Percentiles rank a stretch among this genome's conserved stretches.
phyloP scores from a whole-genome alignment of 2,797 vertebrate genomes.

The Nothura maculosa region DNA sequence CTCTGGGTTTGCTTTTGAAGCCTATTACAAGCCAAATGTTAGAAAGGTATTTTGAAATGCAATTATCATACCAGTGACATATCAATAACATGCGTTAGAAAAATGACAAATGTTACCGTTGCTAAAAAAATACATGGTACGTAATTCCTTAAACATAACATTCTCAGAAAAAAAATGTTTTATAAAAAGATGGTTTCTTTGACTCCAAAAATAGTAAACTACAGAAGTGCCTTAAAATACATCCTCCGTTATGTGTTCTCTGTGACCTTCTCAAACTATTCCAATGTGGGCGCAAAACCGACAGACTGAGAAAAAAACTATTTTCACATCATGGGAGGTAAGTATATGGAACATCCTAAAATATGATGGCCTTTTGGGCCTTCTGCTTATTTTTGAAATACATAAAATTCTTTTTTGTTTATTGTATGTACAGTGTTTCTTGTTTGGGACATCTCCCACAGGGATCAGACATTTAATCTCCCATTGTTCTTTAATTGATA shows the following conservation, averaged over 20 bases:
- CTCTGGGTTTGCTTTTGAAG: neutral
- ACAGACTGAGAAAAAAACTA: neutral
- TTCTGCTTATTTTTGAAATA: neutral
- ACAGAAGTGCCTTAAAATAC: neutral
- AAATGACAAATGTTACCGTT: neutral
- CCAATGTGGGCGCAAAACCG: neutral
- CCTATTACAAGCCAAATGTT: neutral
- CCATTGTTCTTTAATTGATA: neutral
- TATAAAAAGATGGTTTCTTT: neutral
- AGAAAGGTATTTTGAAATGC: neutral
- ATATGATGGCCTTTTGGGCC: neutral
- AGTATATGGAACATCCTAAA: neutral
- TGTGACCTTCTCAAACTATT: neutral
- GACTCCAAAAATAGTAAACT: neutral
- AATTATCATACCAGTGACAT: neutral
- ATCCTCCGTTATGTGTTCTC: neutral
- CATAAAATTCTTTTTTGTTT: neutral
- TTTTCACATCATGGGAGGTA: neutral
- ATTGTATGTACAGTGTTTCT: neutral
- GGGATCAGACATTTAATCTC: neutral
- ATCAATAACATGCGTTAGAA: constrained; percentile 38
- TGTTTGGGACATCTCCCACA: neutral
- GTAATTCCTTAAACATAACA: neutral
- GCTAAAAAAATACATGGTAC: neutral
- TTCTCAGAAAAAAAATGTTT: neutral